phyloP scores from a whole-genome alignment of 2,888 invertebrate species.

The Slavum lentiscoides region DNA sequence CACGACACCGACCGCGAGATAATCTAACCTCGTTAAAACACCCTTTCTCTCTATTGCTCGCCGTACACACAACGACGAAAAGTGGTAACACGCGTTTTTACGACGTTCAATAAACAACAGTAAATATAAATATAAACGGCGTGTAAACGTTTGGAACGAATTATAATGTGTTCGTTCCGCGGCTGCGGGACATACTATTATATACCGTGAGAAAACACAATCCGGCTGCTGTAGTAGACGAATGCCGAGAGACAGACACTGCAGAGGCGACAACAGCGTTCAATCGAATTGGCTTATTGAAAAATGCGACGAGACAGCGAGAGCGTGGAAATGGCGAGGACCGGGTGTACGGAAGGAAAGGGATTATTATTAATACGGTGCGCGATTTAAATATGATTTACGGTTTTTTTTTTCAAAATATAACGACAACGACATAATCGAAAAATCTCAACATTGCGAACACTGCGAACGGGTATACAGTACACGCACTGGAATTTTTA shows the following conservation, averaged over 20 bases:
- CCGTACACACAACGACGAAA: background rate
- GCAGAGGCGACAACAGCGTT: background rate
- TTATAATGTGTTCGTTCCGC: constrained; percentile 7
- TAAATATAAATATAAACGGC: constrained; percentile 8
- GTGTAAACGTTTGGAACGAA: constrained; percentile 31
- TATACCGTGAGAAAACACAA: constrained; percentile 33
- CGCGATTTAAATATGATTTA: too few species aligned
- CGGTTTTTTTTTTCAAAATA: too few species aligned
- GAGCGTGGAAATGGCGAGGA: background rate
- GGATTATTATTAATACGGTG: too few species aligned
- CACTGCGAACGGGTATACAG: too few species aligned
- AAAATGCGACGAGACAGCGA: background rate
- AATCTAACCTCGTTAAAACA: constrained; percentile 16
- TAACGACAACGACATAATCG: too few species aligned
- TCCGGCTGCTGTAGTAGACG: constrained; percentile 13
- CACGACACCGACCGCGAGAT: background rate
- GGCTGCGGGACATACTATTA: background rate
- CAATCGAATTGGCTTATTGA: constrained; percentile 37
- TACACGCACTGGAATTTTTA: too few species aligned
- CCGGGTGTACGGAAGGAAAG: background rate
- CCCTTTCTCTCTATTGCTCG: background rate
- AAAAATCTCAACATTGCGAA: too few species aligned
- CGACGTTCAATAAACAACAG: constrained; percentile 18
- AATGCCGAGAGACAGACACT: background rate
- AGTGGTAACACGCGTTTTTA: background rate